phyloP scores from a whole-genome alignment of 2,888 invertebrate species.

The Agrilus mali region DNA sequence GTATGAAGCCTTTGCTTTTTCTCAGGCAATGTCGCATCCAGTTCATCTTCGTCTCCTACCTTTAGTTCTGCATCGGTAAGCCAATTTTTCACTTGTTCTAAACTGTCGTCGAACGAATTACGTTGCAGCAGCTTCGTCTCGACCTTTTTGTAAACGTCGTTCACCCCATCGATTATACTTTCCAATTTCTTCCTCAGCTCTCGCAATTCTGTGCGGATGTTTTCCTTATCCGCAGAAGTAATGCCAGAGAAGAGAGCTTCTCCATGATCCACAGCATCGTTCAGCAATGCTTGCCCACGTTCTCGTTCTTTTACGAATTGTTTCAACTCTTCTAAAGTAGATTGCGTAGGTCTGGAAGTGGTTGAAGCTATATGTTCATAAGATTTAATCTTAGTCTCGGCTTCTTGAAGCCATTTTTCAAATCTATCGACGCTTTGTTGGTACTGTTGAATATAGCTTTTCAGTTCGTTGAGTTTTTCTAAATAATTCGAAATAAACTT shows the following conservation, averaged over 20 bases:
- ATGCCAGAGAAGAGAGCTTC: slow-evolving; percentile 78
- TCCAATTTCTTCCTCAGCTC: slow-evolving; percentile 73
- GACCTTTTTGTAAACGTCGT: slow-evolving; percentile 72
- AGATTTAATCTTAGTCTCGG: slow-evolving; percentile 60
- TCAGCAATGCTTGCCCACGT: slow-evolving; percentile 63
- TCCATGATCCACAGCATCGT: slow-evolving; percentile 72
- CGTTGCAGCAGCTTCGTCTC: slow-evolving; percentile 83
- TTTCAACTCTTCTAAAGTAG: slow-evolving; percentile 65
- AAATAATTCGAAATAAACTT: slow-evolving; percentile 60
- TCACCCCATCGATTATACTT: slow-evolving; percentile 70
- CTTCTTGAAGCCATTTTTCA: slow-evolving; percentile 65
- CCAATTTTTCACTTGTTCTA: slow-evolving; percentile 80
- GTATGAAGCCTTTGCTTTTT: slow-evolving; percentile 80
- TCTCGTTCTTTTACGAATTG: slow-evolving; percentile 62
- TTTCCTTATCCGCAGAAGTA: slow-evolving; percentile 76
- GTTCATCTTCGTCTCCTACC: slow-evolving; percentile 54
- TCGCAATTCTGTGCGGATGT: slow-evolving; percentile 69
- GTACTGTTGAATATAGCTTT: slow-evolving; percentile 57
- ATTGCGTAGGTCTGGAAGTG: slow-evolving; percentile 58
- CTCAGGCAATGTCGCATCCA: slow-evolving; percentile 71
- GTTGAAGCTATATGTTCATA: slow-evolving; percentile 62
- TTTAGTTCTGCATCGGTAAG: slow-evolving; percentile 66
- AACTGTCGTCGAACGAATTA: slow-evolving; percentile 87
- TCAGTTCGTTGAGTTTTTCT: slow-evolving; percentile 58
- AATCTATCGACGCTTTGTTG: slow-evolving; percentile 53